These are phyloP conservation scores for Lasioglossum calceatum DNA, from an alignment of 2,888 invertebrate genomes.

Conservation along the genomic window DNA sequence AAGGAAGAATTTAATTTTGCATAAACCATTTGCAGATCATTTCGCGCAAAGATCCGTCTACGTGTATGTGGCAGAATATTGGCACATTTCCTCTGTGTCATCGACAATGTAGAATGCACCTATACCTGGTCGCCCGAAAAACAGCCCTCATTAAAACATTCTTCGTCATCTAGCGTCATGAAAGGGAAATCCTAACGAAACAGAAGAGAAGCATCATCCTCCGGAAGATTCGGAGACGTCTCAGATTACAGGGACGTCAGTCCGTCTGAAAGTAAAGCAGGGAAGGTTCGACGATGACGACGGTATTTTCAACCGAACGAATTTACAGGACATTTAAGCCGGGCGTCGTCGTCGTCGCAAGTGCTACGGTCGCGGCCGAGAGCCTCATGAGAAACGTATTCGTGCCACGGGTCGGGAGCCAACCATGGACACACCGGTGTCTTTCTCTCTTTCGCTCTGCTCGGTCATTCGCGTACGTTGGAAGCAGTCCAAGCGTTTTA, in stretches of 20 bases:
- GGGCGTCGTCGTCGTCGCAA: constrained; percentile 3
- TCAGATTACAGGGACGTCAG: constrained; percentile 24
- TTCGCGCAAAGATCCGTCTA: too few relatives aligned
- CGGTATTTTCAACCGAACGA: constrained; percentile 34
- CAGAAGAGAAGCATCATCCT: constrained; percentile 24
- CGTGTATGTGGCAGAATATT: too few relatives aligned
- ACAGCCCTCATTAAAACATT: background rate
- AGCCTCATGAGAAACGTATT: constrained; percentile 63
- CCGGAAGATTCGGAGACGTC: background rate
- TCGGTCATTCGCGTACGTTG: constrained; percentile 61
- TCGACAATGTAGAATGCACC: too few relatives aligned
- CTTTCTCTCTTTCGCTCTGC: background rate
- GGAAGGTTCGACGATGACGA: constrained; percentile 15
- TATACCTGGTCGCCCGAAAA: background rate
- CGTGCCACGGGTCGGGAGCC: constrained; percentile 33
- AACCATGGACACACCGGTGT: constrained; percentile 16
- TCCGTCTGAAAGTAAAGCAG: background rate
- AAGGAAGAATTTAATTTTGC: too few relatives aligned
- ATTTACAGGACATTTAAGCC: constrained; percentile 48
- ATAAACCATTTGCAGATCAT: too few relatives aligned
- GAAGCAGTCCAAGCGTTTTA: constrained; percentile 73
- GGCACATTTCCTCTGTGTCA: too few relatives aligned
- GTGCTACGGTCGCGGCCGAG: constrained; percentile 25
- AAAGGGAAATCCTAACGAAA: background rate
- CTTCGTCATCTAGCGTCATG: background rate